Evolutionary conservation across 2,797 vertebrate species (phyloP), one percentile per base, ranked within the genome.

Genomic region (Natrix natrix): DNA sequence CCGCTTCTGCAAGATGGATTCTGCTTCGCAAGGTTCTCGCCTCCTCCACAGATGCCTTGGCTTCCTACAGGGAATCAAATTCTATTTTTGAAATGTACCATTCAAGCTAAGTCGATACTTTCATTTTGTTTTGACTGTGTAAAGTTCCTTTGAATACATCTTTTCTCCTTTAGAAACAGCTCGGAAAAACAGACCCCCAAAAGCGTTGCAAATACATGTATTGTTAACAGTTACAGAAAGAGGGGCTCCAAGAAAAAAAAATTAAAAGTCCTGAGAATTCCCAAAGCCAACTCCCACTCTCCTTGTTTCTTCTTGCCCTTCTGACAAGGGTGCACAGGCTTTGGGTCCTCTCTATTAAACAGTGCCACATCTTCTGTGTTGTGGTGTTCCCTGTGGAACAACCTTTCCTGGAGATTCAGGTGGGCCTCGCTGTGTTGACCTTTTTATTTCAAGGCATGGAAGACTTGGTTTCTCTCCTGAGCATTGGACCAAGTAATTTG

Each of bases 1-100:
- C 99, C 0, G 98, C 98, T 95, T 99, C 98, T 0, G 99, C 98
- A 37, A 98, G 97, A 94, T 99, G 98, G 89, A 99, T 97, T 88
- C 98, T 98, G 3, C 97, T 98, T 89, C 98, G 95, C 87, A 99
- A 96, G 8, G 98, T 97, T 92, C 97, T 97, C 0, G 97, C 97
- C 97, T 99, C 99, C 94, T 99, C 99, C 1, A 97, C 96, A 0
- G 98, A 98, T 2, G 98, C 97, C 96, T 98, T 98, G 87, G 98
- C 97, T 92, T 99, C 99, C 99, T 99, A 95, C 1, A 90, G 69
- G 61, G 89, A 57, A 90, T 0, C 96, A 55, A 92, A 91, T 95
- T 87, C 83, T 2, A 0, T 63, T 56, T 91, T 89, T 22, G 66
- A 89, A 91, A 66, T 11, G 4, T 52, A 56, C 52, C 43, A 52